phyloP scores from a whole-genome alignment of 2,797 vertebrate genomes.

The Macroramphosus scolopax region DNA sequence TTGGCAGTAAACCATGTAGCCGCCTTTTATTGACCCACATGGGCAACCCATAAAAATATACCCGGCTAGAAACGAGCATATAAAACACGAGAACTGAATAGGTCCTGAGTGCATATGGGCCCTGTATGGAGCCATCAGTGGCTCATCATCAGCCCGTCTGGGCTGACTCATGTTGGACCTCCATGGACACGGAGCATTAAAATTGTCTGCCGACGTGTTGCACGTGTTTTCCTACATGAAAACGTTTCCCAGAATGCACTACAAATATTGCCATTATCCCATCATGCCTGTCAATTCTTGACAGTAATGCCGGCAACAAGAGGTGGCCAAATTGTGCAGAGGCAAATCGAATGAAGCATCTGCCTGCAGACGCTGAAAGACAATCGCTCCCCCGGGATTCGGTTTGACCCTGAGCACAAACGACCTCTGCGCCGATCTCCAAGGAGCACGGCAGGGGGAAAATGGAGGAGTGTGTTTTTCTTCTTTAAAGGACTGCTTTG shows the following conservation, averaged over 20 bases:
- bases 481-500: slow-evolving; percentile 19
- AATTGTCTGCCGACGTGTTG: too few species aligned
- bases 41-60: too few species aligned
- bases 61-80: too few species aligned
- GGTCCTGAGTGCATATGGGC: too few species aligned
- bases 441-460: slow-evolving; percentile 16
- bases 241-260: slow-evolving; percentile 6
- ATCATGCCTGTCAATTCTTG: slow-evolving; percentile 10
- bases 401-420: slow-evolving; percentile 34
- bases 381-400: slow-evolving; percentile 35
- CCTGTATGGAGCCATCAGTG: too few species aligned
- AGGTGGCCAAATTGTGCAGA: slow-evolving; percentile 12
- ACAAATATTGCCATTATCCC: neutral
- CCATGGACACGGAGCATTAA: too few species aligned
- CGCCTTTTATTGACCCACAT: too few species aligned
- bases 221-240: neutral
- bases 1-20: too few species aligned
- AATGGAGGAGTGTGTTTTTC: slow-evolving; percentile 31
- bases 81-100: too few species aligned
- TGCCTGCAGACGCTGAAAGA: slow-evolving; percentile 37
- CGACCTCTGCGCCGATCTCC: slow-evolving; percentile 19
- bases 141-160: too few species aligned
- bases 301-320: slow-evolving; percentile 13
- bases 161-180: too few species aligned
- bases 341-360: slow-evolving; percentile 28